Evolutionary conservation across 2,888 invertebrate genomes (phyloP), one percentile per base, ranked within the genome.

Genomic region (Drosophila meridionalis): DNA sequence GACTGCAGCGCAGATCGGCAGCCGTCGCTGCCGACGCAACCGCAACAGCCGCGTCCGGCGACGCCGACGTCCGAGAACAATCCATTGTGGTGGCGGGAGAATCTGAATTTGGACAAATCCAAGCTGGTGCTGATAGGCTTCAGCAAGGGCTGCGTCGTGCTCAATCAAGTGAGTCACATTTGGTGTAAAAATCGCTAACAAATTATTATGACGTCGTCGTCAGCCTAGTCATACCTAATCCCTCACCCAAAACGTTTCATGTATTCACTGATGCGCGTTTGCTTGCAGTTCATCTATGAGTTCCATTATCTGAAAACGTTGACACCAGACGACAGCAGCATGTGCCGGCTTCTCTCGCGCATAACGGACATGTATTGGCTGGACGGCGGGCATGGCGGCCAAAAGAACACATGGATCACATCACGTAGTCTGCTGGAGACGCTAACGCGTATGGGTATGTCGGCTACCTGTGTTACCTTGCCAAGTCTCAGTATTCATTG

Each of bases 61-160:
- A 84, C 77, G 62, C 61, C 76, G 26, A 78, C 69, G 69, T 78
- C 36, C 90, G 90, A 86, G 14, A 84, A 88, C 20, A 94, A 94
- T 78, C 93, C 93, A 0, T 91, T 95, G 20, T 95, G 95, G 95
- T 95, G 95, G 95, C 93, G 94, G 1, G 94, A 95, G 56, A 93
- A 93, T 67, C 92, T 95, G 26, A 93, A 94, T 40, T 92, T 96
- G 87, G 95, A 95, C 87, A 94, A 94, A 90, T 93, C 94, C 5
- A 93, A 94, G 74, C 93, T 96, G 70, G 94, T 94, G 53, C 92
- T 97, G 78, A 94, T 97, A 70, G 98, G 97, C 3, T 98, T 98
- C 93, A 98, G 98, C 93, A 98, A 98, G 94, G 98, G 98, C 69
- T 98, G 97, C 93, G 97, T 98, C 69, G 98, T 98, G 71, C 95